These are phyloP conservation scores for Siphamia tubifer DNA, from an alignment of 2,113 vertebrate genomes.

Conservation along the genomic window DNA sequence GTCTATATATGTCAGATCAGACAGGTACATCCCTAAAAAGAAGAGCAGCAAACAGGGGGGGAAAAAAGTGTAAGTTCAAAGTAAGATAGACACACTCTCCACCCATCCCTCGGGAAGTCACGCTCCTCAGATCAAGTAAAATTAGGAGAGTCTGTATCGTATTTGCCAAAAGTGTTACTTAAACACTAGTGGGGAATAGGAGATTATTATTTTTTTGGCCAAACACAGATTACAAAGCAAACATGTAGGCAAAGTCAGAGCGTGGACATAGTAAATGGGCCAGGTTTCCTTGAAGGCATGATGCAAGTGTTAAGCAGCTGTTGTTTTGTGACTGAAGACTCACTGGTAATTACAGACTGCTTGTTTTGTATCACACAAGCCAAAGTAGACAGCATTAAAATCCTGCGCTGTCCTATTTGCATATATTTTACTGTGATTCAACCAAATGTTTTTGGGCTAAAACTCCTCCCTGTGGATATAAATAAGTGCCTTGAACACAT, in stretches of 20 bases:
- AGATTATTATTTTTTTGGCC: not conserved
- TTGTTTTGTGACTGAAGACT: not conserved
- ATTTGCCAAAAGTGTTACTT: conserved; percentile 27
- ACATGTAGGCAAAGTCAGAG: conserved; percentile 14
- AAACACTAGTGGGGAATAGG: not conserved
- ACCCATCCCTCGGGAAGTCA: not conserved
- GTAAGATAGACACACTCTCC: not conserved
- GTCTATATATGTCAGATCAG: conserved; percentile 96
- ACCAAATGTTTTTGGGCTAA: not conserved
- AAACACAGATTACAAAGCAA: conserved; percentile 29
- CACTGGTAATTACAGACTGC: conserved; percentile 6
- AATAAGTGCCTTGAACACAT: not conserved
- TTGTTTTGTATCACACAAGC: not conserved
- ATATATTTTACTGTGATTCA: not conserved
- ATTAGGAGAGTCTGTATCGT: conserved; percentile 17
- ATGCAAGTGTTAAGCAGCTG: conserved; percentile 25
- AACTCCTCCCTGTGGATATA: not conserved
- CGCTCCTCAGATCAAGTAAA: not conserved
- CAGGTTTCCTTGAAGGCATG: conserved; percentile 14
- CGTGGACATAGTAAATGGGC: not conserved
- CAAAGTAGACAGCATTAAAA: not conserved
- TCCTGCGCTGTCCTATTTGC: not conserved
- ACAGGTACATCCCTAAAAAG: conserved; percentile 95
- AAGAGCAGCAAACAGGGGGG: not conserved
- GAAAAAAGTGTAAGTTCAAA: not conserved